phyloP scores from a whole-genome alignment of 2,113 vertebrate species.

The Thamnophis sirtalis region DNA sequence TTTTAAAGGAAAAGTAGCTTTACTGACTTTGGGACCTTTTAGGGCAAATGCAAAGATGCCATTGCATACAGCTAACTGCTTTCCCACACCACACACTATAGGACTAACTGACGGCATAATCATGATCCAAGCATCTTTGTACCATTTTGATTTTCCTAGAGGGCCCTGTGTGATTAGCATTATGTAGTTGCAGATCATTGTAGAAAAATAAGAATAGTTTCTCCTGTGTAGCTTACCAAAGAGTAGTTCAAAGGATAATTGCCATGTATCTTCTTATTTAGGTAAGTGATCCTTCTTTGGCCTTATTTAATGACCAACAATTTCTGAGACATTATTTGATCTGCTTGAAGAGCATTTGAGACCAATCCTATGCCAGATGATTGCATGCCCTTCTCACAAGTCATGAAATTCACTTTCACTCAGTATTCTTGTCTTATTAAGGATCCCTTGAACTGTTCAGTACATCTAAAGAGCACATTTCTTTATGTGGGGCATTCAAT shows the following conservation, averaged over 20 bases:
- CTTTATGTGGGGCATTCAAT: background rate
- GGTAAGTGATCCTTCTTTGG: background rate
- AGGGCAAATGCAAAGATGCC: background rate
- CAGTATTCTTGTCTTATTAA: background rate
- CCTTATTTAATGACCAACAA: background rate
- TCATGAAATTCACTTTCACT: background rate
- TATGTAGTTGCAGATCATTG: background rate
- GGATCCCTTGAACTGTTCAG: background rate
- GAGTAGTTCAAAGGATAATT: background rate
- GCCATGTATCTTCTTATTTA: background rate
- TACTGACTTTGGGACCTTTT: background rate
- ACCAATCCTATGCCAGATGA: background rate
- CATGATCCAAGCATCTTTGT: background rate
- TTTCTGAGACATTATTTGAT: background rate
- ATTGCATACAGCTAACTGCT: background rate
- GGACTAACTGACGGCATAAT: background rate
- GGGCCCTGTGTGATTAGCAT: background rate
- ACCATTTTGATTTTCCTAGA: background rate
- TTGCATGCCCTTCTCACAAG: background rate
- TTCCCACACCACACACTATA: background rate
- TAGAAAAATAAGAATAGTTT: background rate
- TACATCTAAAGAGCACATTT: background rate
- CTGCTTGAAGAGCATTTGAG: background rate
- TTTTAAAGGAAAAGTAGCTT: background rate
- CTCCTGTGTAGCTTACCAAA: background rate